Conservation (phyloP, 2,113 vertebrate genomes). For the Chascanopsetta lugubris region DNA sequence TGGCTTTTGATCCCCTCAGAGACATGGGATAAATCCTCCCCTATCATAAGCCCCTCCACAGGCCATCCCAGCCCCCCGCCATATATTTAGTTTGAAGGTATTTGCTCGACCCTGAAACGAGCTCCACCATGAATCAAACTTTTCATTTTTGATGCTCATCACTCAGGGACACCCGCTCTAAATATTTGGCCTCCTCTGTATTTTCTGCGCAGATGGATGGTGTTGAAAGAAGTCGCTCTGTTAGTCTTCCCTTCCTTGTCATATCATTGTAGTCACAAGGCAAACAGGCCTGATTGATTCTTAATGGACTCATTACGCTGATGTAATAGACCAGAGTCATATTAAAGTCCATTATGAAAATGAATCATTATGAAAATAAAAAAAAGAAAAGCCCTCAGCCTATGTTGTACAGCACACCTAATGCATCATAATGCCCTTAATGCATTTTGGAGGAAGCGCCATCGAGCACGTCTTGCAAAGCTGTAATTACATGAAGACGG, state of each 20-base stretch:
- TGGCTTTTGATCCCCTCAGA: constrained; percentile 16
- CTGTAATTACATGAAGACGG: constrained; percentile 41
- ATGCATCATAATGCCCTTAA: constrained; percentile 50
- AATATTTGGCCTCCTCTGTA: constrained; percentile 27
- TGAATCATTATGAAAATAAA: constrained; percentile 49
- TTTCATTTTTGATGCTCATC: constrained; percentile 22
- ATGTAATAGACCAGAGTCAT: constrained; percentile 47
- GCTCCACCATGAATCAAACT: constrained; percentile 23
- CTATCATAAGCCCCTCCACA: constrained; percentile 4
- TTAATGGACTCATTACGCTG: constrained; percentile 59
- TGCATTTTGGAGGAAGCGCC: constrained; percentile 29
- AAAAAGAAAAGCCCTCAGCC: constrained; percentile 39
- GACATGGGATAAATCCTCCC: constrained; percentile 4
- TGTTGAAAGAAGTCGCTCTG: constrained; percentile 18
- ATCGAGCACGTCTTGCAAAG: constrained; percentile 35
- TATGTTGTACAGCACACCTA: constrained; percentile 38
- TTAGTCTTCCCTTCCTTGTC: constrained; percentile 31
- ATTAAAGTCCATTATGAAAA: constrained; percentile 48
- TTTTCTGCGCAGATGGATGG: constrained; percentile 25
- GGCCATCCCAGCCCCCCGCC: constrained; percentile 5
- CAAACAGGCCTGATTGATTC: constrained; percentile 54
- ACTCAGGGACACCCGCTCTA: constrained; percentile 17
- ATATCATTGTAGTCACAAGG: constrained; percentile 37
- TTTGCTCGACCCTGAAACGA: constrained; percentile 29
- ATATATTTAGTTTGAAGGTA: constrained; percentile 15